Evolutionary conservation across 2,797 vertebrate genomes (phyloP).

Genomic region (Xenops minutus): DNA sequence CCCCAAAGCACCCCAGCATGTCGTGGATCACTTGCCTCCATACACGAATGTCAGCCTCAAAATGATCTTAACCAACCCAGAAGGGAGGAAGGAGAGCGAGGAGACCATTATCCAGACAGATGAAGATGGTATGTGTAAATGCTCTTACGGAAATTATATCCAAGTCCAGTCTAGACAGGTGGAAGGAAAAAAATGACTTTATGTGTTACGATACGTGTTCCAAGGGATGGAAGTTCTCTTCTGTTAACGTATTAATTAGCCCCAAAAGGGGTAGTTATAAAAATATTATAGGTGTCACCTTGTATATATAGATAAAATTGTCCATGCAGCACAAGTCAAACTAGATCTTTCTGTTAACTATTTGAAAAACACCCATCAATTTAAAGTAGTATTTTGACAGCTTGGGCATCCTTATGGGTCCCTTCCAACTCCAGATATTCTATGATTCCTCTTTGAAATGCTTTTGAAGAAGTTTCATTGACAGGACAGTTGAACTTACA

Average conservation of each 20-base stretch:
- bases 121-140: conserved; percentile 86
- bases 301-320: neutral
- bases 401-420: neutral
- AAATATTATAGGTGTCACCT: neutral
- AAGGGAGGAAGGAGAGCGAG: conserved; percentile 96
- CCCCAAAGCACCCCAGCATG: conserved; percentile 94
- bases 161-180: neutral
- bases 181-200: neutral
- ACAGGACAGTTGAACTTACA: neutral
- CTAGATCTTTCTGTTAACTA: neutral
- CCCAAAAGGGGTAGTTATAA: neutral
- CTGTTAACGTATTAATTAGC: neutral
- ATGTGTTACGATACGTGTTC: neutral
- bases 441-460: neutral
- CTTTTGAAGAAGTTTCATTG: neutral
- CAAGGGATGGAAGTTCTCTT: neutral
- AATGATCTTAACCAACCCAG: conserved; percentile 98
- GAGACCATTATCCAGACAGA: conserved; percentile 97
- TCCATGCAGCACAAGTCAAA: neutral
- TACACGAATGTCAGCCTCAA: conserved; percentile 98
- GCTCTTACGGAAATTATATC: neutral
- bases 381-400: neutral
- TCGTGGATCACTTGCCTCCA: conserved; percentile 91
- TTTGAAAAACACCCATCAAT: neutral
- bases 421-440: neutral